Conservation (phyloP, 1,140 invertebrate genomes). For the Drosophila tsacasi region DNA sequence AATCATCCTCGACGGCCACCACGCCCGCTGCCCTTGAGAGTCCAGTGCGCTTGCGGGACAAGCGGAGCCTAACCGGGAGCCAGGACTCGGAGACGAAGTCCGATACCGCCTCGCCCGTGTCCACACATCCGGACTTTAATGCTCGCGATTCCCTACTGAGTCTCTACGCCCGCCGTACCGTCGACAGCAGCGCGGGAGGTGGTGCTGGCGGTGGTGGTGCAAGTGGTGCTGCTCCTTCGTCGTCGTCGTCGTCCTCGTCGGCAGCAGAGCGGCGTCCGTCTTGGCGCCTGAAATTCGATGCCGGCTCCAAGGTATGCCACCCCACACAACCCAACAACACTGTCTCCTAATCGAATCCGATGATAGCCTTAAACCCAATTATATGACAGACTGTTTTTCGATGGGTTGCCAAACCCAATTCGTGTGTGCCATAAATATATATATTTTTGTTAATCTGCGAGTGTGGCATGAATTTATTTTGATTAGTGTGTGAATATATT, state of each 20-base stretch:
- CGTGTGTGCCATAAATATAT: slow-evolving; percentile 32
- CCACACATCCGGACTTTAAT: slow-evolving; percentile 66
- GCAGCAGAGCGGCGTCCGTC: slow-evolving; percentile 92
- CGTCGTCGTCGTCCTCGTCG: slow-evolving; percentile 42
- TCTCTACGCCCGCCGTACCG: slow-evolving; percentile 66
- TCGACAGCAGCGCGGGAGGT: slow-evolving; percentile 35
- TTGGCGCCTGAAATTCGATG: slow-evolving; percentile 95
- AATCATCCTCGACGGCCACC: slow-evolving; percentile 38
- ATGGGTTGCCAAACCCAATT: slow-evolving; percentile 53
- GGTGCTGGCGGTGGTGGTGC: slow-evolving; percentile 30
- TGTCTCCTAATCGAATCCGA: slow-evolving; percentile 39
- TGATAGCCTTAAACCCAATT: slow-evolving; percentile 31
- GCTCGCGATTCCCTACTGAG: slow-evolving; percentile 68
- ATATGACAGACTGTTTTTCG: slow-evolving; percentile 43
- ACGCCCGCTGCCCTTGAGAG: slow-evolving; percentile 66
- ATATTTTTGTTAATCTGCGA: slow-evolving; percentile 47
- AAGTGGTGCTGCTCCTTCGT: slow-evolving; percentile 27
- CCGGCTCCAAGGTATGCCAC: slow-evolving; percentile 92
- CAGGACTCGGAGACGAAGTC: slow-evolving; percentile 69
- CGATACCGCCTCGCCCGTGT: slow-evolving; percentile 64
- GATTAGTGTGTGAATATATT: slow-evolving; percentile 31
- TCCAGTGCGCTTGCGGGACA: slow-evolving; percentile 82
- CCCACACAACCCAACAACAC: slow-evolving; percentile 45
- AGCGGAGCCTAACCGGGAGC: slow-evolving; percentile 53
- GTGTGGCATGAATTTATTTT: slow-evolving; percentile 62